A percentile compares a stretch with the other conserved stretches of the same genome.
Conservation (phyloP, 2,888 invertebrate species). For the Apantesis nais region DNA sequence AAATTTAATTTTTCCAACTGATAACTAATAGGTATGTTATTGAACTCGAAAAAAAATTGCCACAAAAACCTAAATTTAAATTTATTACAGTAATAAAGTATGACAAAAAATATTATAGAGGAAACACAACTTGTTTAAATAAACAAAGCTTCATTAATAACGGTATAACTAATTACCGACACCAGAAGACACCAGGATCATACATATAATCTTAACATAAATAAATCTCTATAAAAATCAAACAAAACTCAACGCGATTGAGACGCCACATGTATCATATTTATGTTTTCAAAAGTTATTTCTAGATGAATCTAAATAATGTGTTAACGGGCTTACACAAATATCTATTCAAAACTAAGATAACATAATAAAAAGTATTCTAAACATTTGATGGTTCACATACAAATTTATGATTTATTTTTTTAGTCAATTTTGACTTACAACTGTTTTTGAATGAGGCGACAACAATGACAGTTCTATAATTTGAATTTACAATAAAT, state of each 20-base stretch:
- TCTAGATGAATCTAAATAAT: slow-evolving; percentile 72
- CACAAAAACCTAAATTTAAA: slow-evolving; percentile 34
- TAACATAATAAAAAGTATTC: slow-evolving; percentile 73
- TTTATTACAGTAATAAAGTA: slow-evolving; percentile 45
- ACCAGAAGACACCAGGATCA: slow-evolving; percentile 55
- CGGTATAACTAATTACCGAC: slow-evolving; percentile 60
- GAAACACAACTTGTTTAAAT: slow-evolving; percentile 45
- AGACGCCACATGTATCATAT: slow-evolving; percentile 80
- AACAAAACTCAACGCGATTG: slow-evolving; percentile 62
- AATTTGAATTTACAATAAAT: slow-evolving; percentile 26
- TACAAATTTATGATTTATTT: slow-evolving; percentile 41
- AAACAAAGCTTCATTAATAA: slow-evolving; percentile 59
- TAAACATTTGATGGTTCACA: slow-evolving; percentile 55
- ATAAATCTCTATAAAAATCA: slow-evolving; percentile 66
- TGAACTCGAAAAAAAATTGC: slow-evolving; percentile 29
- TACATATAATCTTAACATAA: slow-evolving; percentile 60
- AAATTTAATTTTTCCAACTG: slow-evolving; percentile 24
- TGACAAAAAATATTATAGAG: slow-evolving; percentile 42
- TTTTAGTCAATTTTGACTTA: slow-evolving; percentile 44
- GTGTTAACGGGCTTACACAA: slow-evolving; percentile 66
- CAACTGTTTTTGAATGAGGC: slow-evolving; percentile 28
- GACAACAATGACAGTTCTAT: slow-evolving; percentile 25
- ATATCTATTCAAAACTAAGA: slow-evolving; percentile 70
- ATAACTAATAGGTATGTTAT: slow-evolving; percentile 33
- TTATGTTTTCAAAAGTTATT: slow-evolving; percentile 79